Evolutionary conservation across 2,888 invertebrate genomes (phyloP).

Genomic region (Nephrotoma guestfalica): DNA sequence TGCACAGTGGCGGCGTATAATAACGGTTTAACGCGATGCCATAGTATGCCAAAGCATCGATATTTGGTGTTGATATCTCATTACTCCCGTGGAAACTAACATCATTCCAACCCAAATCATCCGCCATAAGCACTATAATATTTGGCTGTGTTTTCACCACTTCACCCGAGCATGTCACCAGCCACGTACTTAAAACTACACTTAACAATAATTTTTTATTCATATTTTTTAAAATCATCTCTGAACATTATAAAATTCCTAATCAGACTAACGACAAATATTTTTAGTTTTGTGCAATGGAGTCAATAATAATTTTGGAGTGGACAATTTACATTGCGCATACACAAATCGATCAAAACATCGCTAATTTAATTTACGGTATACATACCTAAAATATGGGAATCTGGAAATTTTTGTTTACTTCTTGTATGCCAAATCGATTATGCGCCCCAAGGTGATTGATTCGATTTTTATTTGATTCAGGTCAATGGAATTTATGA

Average conservation of each 20-base stretch:
- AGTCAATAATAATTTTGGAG: too few species aligned
- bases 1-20: slow-evolving; percentile 74
- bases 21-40: slow-evolving; percentile 66
- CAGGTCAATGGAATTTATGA: too few species aligned
- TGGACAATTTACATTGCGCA: too few species aligned
- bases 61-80: slow-evolving; percentile 80
- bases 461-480: too few species aligned
- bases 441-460: too few species aligned
- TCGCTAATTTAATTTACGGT: too few species aligned
- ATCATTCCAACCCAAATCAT: slow-evolving; percentile 87
- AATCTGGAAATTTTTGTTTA: too few species aligned
- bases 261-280: background rate
- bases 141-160: slow-evolving; percentile 34
- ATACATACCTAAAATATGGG: too few species aligned
- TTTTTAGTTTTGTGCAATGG: background rate
- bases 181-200: background rate
- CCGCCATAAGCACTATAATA: slow-evolving; percentile 63
- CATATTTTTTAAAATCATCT: background rate
- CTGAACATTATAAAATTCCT: background rate
- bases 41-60: slow-evolving; percentile 72
- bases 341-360: too few species aligned
- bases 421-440: too few species aligned
- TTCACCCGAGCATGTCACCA: background rate
- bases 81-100: slow-evolving; percentile 79
- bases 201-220: background rate